Evolutionary conservation across 2,888 invertebrate species (phyloP).

Genomic region (Dicycla oo): DNA sequence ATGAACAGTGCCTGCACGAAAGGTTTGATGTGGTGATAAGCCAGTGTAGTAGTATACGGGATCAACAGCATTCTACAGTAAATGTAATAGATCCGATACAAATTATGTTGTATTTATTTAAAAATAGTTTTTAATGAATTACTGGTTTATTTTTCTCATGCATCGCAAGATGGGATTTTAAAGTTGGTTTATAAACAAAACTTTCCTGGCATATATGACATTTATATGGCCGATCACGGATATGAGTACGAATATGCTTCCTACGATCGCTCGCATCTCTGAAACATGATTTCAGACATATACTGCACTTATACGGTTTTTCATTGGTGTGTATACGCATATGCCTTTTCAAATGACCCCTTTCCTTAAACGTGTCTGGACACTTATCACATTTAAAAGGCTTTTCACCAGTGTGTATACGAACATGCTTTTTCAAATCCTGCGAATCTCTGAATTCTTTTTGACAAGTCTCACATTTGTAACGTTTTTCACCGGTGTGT

Average conservation of each 20-base stretch:
- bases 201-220: constrained; percentile 13
- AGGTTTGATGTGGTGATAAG: too few relatives aligned
- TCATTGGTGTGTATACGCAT: constrained; percentile 7
- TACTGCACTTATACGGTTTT: constrained; percentile 22
- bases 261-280: constrained; percentile 17
- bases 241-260: constrained; percentile 23
- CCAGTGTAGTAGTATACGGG: too few relatives aligned
- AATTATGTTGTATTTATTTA: not conserved
- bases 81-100: not conserved
- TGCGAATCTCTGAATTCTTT: constrained; percentile 32
- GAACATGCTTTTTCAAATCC: constrained; percentile 41
- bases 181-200: constrained; percentile 15
- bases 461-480: constrained; percentile 35
- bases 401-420: constrained; percentile 42
- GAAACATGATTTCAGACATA: constrained; percentile 26
- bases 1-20: too few relatives aligned
- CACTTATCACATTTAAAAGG: constrained; percentile 39
- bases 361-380: constrained; percentile 11
- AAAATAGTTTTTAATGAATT: constrained; percentile 2
- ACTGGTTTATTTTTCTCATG: constrained; percentile 34
- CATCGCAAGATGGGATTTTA: constrained; percentile 22
- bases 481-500: constrained; percentile 25
- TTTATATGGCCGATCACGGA: constrained; percentile 9
- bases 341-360: constrained; percentile 31
- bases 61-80: too few relatives aligned